Evolutionary conservation across 2,113 vertebrate genomes (phyloP), one percentile per base, ranked within the genome.

Genomic region (human): DNA sequence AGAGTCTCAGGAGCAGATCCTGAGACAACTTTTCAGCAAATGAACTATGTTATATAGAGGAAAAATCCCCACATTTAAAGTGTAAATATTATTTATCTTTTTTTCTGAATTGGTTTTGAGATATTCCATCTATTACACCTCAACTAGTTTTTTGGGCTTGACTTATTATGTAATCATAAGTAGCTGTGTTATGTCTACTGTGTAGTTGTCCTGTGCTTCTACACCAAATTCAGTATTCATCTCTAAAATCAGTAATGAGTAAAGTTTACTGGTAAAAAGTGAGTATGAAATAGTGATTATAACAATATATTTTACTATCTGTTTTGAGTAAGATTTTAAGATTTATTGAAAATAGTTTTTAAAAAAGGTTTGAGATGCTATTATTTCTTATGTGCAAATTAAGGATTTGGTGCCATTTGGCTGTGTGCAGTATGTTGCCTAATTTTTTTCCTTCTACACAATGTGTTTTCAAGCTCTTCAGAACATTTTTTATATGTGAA

Each of bases 291-390:
- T 23, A 83, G 4, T 59, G 76, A 91, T 83, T 59, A 48, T 22
- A 93, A 30, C 14, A 76, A 32, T 3, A 72, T 82, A 43, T 76
- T 48, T 93, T 79, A 78, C 25, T 23, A 72, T 18, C 1, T 17
- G 50, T 76, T 85, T 91, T 81, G 27, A 81, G 52, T 57, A 86
- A 6, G 5, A 38, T 90, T 85, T 70, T 93, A 48, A 91, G 8
- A 12, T 52, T 75, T 45, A 50, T 64, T 89, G 45, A 43, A 50
- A 66, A 13, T 1, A 78, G 4, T 22, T 38, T 68, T n/a, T 3
- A 68, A 45, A 68, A 52, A 35, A 25, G 32, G 2, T 66, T 75
- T 82, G 48, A 52, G 9, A 38, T 27, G 1, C 3, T 84, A 27
- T 83, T 5, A 32, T 76, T 89, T 95, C 76, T 91, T 17, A 8